These are phyloP conservation scores for Acropora yongei DNA, from an alignment of 64 coral and sea anemone genomes.

Conservation along the genomic window DNA sequence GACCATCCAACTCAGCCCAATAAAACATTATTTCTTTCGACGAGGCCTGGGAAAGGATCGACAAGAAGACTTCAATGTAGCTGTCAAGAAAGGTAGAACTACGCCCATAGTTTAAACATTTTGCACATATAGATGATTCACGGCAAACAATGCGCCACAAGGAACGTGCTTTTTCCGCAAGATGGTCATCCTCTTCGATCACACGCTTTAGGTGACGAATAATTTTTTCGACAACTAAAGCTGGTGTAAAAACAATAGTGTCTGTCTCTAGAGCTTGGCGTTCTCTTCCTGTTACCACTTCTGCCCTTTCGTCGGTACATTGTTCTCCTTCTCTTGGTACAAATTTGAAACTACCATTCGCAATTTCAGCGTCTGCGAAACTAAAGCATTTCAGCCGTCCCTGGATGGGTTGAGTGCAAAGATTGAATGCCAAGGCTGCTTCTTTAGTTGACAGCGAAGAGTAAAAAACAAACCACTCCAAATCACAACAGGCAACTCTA, in stretches of 20 bases:
- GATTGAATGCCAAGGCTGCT: background rate
- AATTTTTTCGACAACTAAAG: background rate
- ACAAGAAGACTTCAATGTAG: background rate
- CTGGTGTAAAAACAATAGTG: background rate
- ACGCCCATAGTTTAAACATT: no score
- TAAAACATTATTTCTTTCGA: constrained; percentile 2
- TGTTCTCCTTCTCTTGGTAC: background rate
- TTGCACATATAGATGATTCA: background rate
- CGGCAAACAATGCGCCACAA: background rate
- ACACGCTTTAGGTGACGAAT: background rate
- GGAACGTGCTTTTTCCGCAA: background rate
- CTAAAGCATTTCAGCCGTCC: background rate
- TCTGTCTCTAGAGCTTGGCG: background rate
- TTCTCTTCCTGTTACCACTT: background rate
- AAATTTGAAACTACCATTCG: background rate
- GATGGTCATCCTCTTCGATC: background rate
- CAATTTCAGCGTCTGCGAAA: background rate
- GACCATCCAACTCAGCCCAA: background rate
- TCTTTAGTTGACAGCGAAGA: background rate
- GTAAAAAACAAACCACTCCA: constrained; percentile 21
- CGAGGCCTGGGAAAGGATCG: background rate
- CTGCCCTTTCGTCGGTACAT: background rate
- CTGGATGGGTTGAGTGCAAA: background rate
- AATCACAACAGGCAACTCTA: background rate
- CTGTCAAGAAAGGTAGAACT: background rate